Evolutionary conservation across 2,888 invertebrate species (phyloP), one percentile per base, ranked within the genome.

Genomic region (Epirrita christyi): DNA sequence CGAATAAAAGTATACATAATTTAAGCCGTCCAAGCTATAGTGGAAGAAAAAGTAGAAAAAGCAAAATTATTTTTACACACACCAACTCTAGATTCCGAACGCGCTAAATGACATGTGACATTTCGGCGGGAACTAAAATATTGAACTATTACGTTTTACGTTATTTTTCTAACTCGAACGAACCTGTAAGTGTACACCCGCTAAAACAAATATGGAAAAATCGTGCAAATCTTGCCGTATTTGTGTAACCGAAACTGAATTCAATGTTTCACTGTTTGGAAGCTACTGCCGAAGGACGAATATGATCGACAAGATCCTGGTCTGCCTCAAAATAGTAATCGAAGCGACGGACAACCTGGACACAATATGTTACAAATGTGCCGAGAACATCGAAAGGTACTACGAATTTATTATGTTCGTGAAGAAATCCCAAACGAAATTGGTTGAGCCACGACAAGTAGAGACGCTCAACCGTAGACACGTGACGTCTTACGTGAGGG

Each of bases 351-450:
- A 91, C 64, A 55, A 62, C n/a, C 63, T 85, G 44, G 76, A 76
- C 43, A 82, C 84, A 1, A 86, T 91, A 52, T 91, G 90, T 69
- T 86, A 81, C 72, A 86, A 77, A 73, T 91, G 89, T 64, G 83
- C 85, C 6, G 83, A 80, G 50, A 86, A 79, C 46, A 74, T 90
- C 15, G 88, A 89, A 67, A 83, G 77, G 63, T 86, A 83, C 71
- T 83, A 88, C 73, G 82, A 86, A 64, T 90, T 85, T 70, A 68
- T 79, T 42, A 75, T 62, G 55, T 72, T 68, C 43, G 78, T 89
- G 37, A 86, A 81, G 58, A 85, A 88, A 75, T 78, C 78, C 38
- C 89, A 91, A 63, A 73, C 68, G 2, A 78, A 76, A 62, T 61
- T 70, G 11, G 65, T 62, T 1, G 74, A 76, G 28, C 73, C 74